Base-by-base conservation (phyloP, 2,888 invertebrate genomes). In the Eueremaeus valkanovi region DNA sequence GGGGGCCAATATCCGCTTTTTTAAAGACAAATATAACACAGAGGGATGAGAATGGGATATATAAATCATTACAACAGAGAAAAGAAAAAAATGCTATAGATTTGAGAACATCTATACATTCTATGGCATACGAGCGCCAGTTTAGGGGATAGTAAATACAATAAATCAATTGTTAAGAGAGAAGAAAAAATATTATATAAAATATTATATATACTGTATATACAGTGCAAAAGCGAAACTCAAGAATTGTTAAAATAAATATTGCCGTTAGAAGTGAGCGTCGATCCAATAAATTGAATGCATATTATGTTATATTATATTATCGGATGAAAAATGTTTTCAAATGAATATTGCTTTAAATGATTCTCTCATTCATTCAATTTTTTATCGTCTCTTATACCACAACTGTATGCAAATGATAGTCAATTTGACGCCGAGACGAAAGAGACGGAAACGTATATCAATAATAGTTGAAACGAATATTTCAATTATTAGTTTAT, bases 1-100 rank as follows among this genome's bases (percentile, higher is more conserved):
- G 31, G 73, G 72, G 66, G 72, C 40, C 61, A 49, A 75, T 66
- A 70, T 70, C 70, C 70, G 70, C 70, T 70, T 70, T 70, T 70
- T 70, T 70, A 70, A 70, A 70, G 70, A 70, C 70, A 70, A 70
- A 70, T 70, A 70, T 70, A 42, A 70, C 49, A 40, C n/a, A 27
- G n/a, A 45, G 21, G 18, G 70, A 70, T 24, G n/a, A 29, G 70
- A 49, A 70, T 49, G 40, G 70, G 40, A 70, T 70, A 40, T 45
- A 70, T 70, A 42, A 70, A 70, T 61, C 61, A 61, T 61, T 61
- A 61, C 61, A 6, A 61, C 29, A 61, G 31, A 61, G 31, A 61
- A 16, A 61, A 16, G 18, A 31, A 31, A 61, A 31, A 61, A 13
- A 45, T 61, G 24, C 31, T 31, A 31, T 61, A 61, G 31, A 61